A percentile compares a stretch with the other conserved stretches of the same genome.
phyloP scores from a whole-genome alignment of 1,140 invertebrate species.

The Drosophila ercepeae region DNA sequence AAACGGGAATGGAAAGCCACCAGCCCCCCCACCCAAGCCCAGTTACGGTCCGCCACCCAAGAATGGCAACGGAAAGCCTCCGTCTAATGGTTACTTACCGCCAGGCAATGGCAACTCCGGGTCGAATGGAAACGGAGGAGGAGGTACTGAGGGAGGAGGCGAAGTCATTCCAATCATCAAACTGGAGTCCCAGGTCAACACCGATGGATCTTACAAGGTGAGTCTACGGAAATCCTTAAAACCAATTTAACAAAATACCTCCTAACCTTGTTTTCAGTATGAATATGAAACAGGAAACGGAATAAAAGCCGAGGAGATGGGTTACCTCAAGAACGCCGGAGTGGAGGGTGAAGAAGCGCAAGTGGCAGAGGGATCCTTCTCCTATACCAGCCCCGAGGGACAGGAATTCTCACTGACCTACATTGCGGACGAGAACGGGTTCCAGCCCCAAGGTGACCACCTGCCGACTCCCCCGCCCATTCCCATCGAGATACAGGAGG shows the following conservation, averaged over 20 bases:
- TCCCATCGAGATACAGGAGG: slow-evolving; percentile 91
- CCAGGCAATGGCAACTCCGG: slow-evolving; percentile 43
- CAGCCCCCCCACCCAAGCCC: slow-evolving; percentile 46
- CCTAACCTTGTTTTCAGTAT: slow-evolving; percentile 54
- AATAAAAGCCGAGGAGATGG: slow-evolving; percentile 87
- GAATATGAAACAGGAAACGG: slow-evolving; percentile 88
- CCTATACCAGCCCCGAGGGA: slow-evolving; percentile 90
- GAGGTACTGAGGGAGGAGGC: slow-evolving; percentile 9
- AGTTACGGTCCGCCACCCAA: slow-evolving; percentile 51
- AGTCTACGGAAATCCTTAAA: background rate
- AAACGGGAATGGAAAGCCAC: slow-evolving; percentile 47
- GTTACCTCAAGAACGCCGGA: slow-evolving; percentile 88
- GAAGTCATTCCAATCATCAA: slow-evolving; percentile 86
- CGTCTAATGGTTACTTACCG: slow-evolving; percentile 48
- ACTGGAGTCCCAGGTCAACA: slow-evolving; percentile 86
- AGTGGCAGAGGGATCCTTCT: slow-evolving; percentile 88
- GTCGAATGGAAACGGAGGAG: slow-evolving; percentile 4
- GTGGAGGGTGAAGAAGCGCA: slow-evolving; percentile 86
- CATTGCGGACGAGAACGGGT: slow-evolving; percentile 92
- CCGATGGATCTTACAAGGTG: slow-evolving; percentile 87
- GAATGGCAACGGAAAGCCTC: slow-evolving; percentile 30
- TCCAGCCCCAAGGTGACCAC: slow-evolving; percentile 89
- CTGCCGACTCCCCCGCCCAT: slow-evolving; percentile 92
- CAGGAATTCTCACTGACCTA: slow-evolving; percentile 88
- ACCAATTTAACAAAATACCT: background rate